Evolutionary conservation across 2,113 vertebrate genomes (phyloP).

Genomic region (Mobula birostris): DNA sequence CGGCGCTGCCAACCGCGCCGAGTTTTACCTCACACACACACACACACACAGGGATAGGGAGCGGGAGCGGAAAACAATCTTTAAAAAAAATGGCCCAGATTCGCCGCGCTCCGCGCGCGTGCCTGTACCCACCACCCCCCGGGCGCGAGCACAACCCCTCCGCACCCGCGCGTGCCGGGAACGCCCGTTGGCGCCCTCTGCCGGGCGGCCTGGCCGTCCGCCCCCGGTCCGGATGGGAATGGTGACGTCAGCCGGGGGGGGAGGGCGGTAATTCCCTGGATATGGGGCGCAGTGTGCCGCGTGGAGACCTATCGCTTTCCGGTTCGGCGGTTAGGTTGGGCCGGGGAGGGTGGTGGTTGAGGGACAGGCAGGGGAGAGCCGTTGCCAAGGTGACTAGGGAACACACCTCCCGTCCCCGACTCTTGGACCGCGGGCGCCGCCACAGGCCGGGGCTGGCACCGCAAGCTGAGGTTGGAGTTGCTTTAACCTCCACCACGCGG

Average conservation of each 20-base stretch:
- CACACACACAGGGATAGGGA: too few relatives aligned
- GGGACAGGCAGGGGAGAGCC: neutral
- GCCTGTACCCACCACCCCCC: neutral
- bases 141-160: neutral
- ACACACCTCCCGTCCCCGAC: neutral
- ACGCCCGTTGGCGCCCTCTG: too few relatives aligned
- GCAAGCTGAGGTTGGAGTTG: neutral
- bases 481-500: too few relatives aligned
- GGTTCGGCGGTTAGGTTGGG: neutral
- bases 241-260: too few relatives aligned
- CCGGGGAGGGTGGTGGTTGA: too few relatives aligned
- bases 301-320: neutral
- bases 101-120: neutral
- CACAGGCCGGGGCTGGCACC: neutral
- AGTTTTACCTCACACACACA: neutral
- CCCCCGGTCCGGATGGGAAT: too few relatives aligned
- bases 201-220: too few relatives aligned
- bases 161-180: too few relatives aligned
- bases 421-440: neutral
- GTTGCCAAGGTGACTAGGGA: neutral
- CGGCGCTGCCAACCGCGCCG: neutral
- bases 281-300: too few relatives aligned
- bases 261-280: too few relatives aligned
- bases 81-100: neutral
- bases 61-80: conserved; percentile 9